Base-by-base conservation (phyloP, 2,113 vertebrate genomes). In the Ophiodon elongatus region DNA sequence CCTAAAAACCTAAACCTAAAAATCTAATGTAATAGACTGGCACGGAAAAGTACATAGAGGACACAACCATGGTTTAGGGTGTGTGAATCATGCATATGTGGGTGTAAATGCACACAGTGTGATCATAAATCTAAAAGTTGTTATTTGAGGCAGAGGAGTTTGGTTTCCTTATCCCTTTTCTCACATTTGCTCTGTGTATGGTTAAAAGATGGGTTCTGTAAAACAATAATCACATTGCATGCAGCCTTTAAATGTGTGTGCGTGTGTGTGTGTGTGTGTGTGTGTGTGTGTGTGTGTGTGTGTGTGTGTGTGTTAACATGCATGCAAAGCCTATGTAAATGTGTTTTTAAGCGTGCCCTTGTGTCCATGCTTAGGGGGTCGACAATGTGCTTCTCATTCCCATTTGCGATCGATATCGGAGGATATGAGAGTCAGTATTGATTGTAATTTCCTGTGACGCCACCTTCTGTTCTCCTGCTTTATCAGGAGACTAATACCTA, bases 391-490 rank as follows among this genome's bases (percentile, higher is more conserved):
- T 79, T 76, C 85, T 89, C 77, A 65, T 81, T 72, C 77, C 77
- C 70, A 82, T 72, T 72, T 76, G 68, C 13, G 63, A 79, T 94
- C 85, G 29, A 94, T 94, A 91, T 85, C 67, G 73, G 89, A 93
- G 92, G 78, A 90, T 92, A 93, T 93, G 91, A 94, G 90, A 86
- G 87, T 50, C 69, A 14, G 83, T 94, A 95, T 95, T 94, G 93
- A 95, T 95, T 93, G 85, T 89, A 92, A 92, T 94, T 94, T 95
- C 92, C 94, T 93, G 89, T 78, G 31, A 93, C 1, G 82, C 84
- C 76, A 83, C 62, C 78, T 89, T 94, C 87, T 85, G 89, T 87
- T 95, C 86, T 79, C 87, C 83, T 62, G 85, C 86, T 93, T 94
- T 91, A 93, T 93, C 90, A 91, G 88, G 77, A 94, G 89, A 88